These are phyloP conservation scores for Trichopoda pennipes DNA, from an alignment of 2,888 invertebrate species.

Conservation along the genomic window DNA sequence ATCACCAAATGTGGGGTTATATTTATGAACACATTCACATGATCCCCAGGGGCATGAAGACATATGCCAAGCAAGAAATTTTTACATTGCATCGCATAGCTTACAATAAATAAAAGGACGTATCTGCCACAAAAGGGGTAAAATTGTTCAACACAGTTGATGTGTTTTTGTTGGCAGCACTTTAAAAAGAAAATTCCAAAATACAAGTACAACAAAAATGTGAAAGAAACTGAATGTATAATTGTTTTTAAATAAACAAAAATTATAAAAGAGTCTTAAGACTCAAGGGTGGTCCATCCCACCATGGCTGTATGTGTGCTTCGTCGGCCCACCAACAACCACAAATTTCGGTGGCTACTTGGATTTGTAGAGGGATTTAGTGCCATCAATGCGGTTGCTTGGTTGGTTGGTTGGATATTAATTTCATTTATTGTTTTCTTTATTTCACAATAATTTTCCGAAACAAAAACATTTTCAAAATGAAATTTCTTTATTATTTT, in stretches of 20 bases:
- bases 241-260: constrained; percentile 42
- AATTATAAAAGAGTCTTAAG: neutral
- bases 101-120: constrained; percentile 25
- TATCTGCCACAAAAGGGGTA: constrained; percentile 52
- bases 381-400: constrained; percentile 34
- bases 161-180: constrained; percentile 39
- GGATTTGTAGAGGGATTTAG: constrained; percentile 19
- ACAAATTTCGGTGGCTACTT: constrained; percentile 19
- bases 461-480: constrained; percentile 42
- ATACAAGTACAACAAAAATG: constrained; percentile 23
- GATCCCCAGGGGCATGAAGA: constrained; percentile 28
- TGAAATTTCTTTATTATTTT: constrained; percentile 53
- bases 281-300: constrained; percentile 62
- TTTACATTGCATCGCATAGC: no score
- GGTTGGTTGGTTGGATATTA: constrained; percentile 28
- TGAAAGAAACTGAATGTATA: constrained; percentile 19
- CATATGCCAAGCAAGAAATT: neutral
- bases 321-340: constrained; percentile 50
- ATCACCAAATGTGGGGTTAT: constrained; percentile 33
- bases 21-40: neutral
- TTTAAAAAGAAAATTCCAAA: constrained; percentile 29
- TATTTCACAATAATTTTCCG: constrained; percentile 61
- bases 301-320: constrained; percentile 3
- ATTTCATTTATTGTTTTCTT: constrained; percentile 69
- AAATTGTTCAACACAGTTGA: constrained; percentile 5